phyloP scores from a whole-genome alignment of 2,797 vertebrate genomes.

The Eleutherodactylus coqui region DNA sequence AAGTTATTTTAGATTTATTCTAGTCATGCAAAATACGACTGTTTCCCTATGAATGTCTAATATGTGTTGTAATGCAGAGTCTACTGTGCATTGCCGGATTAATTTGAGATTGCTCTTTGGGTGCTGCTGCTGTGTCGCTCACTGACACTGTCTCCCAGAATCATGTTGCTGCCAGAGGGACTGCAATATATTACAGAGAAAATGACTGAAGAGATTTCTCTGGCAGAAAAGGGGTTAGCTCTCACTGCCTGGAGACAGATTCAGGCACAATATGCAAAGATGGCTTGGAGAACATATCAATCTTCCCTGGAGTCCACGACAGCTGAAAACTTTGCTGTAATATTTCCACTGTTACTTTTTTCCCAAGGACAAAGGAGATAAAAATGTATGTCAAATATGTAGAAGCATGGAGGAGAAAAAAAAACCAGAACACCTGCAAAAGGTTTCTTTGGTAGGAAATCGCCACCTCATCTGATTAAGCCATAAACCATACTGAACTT shows the following conservation, averaged over 20 bases:
- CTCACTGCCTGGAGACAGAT: constrained; percentile 71
- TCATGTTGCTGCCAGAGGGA: constrained; percentile 57
- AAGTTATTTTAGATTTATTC: neutral
- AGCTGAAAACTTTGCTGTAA: constrained; percentile 84
- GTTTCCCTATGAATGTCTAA: neutral
- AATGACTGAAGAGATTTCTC: constrained; percentile 57
- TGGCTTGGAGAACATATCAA: constrained; percentile 79
- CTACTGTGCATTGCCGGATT: constrained; percentile 18
- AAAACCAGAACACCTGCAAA: constrained; percentile 69
- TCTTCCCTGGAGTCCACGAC: constrained; percentile 80
- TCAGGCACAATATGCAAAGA: constrained; percentile 77
- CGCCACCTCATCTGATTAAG: constrained; percentile 41
- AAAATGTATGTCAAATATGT: constrained; percentile 81
- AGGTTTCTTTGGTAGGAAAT: constrained; percentile 66
- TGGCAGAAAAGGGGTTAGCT: constrained; percentile 64
- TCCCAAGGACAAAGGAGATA: constrained; percentile 87
- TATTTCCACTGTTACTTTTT: constrained; percentile 81
- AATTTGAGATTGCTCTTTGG: constrained; percentile 12
- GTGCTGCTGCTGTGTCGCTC: constrained; percentile 30
- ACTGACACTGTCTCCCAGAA: constrained; percentile 55
- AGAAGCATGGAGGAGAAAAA: constrained; percentile 72
- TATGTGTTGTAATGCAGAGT: neutral
- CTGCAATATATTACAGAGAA: constrained; percentile 61
- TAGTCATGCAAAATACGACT: neutral
- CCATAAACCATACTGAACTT: too few species aligned